These are phyloP conservation scores for Cryptocheilus praepositus DNA, from an alignment of 2,888 invertebrate species.

Conservation along the genomic window DNA sequence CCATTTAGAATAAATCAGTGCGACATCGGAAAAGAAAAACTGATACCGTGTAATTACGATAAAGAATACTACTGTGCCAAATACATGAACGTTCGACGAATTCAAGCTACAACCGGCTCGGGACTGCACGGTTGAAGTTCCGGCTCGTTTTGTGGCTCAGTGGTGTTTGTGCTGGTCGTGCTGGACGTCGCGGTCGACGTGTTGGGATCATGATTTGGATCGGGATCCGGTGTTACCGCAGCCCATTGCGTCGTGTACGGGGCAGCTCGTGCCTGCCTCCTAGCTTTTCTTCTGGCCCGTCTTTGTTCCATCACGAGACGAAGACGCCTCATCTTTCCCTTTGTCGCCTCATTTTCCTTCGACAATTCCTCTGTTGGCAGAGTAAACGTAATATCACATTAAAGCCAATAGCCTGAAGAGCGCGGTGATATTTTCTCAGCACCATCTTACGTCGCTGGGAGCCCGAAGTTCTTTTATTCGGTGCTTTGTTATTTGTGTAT, in stretches of 20 bases:
- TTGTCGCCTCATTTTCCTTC: conserved; percentile 86
- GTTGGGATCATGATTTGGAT: conserved; percentile 66
- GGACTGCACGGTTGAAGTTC: conserved; percentile 71
- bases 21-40: conserved; percentile 21
- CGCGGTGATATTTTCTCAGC: too few relatives aligned
- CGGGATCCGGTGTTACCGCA: conserved; percentile 73
- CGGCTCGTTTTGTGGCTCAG: conserved; percentile 68
- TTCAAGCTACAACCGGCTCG: conserved; percentile 72
- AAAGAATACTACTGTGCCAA: conserved; percentile 30
- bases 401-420: too few relatives aligned
- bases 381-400: conserved; percentile 10
- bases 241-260: conserved; percentile 80
- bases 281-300: conserved; percentile 80
- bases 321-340: conserved; percentile 90
- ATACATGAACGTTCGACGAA: conserved; percentile 18
- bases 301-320: conserved; percentile 94
- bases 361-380: conserved; percentile 75
- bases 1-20: conserved; percentile 38
- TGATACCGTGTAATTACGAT: conserved; percentile 12
- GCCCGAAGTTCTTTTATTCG: too few relatives aligned
- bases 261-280: conserved; percentile 85
- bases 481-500: too few relatives aligned
- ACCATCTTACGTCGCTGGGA: too few relatives aligned
- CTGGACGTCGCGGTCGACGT: conserved; percentile 70
- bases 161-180: conserved; percentile 52